These are phyloP conservation scores for Atrichornis clamosus DNA, from an alignment of 2,113 vertebrate species.

Conservation along the genomic window DNA sequence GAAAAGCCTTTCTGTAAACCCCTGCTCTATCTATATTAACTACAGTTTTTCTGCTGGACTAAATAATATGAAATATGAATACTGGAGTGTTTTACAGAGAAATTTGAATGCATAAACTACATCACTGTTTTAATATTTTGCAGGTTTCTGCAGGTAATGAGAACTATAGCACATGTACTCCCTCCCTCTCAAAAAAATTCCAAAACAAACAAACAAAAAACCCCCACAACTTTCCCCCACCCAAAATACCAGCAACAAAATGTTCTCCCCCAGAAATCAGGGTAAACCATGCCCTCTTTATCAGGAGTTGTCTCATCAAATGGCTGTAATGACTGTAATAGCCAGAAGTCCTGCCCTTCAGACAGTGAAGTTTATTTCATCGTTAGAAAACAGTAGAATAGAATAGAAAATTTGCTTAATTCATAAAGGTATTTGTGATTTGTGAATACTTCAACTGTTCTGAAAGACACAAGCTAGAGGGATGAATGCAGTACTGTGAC, in stretches of 20 bases:
- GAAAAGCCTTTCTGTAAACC: neutral
- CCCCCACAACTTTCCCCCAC: too few species aligned
- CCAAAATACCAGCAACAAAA: neutral
- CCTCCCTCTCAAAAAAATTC: neutral
- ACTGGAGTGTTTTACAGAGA: neutral
- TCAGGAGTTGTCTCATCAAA: neutral
- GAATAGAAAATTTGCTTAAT: neutral
- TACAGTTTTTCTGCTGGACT: neutral
- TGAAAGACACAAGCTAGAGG: neutral
- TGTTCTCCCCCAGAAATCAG: accelerated
- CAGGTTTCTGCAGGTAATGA: neutral
- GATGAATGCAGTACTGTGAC: neutral
- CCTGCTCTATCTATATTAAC: neutral
- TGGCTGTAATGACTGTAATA: neutral
- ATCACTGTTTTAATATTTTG: neutral
- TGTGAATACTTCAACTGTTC: neutral
- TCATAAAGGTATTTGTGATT: neutral
- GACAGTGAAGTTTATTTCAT: neutral
- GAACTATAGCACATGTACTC: neutral
- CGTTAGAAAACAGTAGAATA: neutral
- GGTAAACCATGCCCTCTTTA: neutral
- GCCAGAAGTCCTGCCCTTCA: neutral
- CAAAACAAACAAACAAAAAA: neutral
- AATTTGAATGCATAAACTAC: neutral
- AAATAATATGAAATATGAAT: neutral